Percentiles rank a stretch among this genome's conserved stretches.
phyloP scores from a whole-genome alignment of 1,140 invertebrate genomes.

The Apocrypta bakeri region DNA sequence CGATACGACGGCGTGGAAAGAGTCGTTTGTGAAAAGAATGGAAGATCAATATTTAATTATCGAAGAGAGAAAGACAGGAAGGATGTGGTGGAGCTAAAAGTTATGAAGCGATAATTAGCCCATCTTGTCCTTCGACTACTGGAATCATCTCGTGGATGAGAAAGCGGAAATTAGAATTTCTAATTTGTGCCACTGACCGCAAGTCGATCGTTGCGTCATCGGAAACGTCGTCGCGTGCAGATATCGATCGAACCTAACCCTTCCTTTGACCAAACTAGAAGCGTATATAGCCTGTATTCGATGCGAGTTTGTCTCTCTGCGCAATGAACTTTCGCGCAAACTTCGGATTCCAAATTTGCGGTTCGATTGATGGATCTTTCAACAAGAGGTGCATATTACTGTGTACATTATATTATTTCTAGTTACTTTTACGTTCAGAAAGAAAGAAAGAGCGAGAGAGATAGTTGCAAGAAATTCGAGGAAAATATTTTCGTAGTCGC shows the following conservation, averaged over 20 bases:
- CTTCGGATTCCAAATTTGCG: background rate
- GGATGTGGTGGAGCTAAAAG: background rate
- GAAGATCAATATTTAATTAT: constrained; percentile 39
- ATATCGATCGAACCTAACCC: constrained; percentile 35
- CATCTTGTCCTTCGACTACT: constrained; percentile 17
- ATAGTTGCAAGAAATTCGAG: background rate
- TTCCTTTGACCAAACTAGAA: background rate
- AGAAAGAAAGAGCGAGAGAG: background rate
- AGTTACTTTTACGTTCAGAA: no score
- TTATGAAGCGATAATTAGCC: constrained; percentile 4
- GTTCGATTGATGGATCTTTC: no score
- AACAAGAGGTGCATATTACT: no score
- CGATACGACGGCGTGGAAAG: no score
- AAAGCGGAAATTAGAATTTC: constrained; percentile 43
- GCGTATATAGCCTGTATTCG: constrained; percentile 5
- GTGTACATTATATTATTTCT: no score
- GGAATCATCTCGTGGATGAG: constrained; percentile 1
- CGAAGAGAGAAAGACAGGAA: background rate
- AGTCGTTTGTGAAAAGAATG: background rate
- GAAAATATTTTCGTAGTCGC: background rate
- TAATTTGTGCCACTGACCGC: constrained; percentile 43
- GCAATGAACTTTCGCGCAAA: constrained; percentile 21
- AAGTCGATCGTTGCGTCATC: constrained; percentile 19
- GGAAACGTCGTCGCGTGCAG: constrained; percentile 18
- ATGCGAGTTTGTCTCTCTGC: background rate